Percentiles rank a stretch among this genome's conserved stretches.
These are phyloP conservation scores for Monarcha castaneiventris DNA, from an alignment of 2,113 vertebrate species.

Conservation along the genomic window DNA sequence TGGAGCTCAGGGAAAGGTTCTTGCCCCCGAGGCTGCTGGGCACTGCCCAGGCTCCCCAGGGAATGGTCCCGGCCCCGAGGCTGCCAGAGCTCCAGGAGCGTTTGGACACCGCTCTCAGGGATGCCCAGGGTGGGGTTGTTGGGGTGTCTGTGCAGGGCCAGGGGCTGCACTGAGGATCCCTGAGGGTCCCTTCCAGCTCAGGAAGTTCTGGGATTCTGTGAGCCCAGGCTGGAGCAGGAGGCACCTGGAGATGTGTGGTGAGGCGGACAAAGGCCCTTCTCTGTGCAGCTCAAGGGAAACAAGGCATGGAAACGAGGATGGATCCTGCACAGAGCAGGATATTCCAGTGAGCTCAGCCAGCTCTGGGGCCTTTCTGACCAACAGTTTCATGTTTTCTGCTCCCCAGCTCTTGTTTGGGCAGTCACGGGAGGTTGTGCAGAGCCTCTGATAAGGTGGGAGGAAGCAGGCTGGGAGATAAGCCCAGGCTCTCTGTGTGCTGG, in stretches of 20 bases:
- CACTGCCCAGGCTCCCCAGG: neutral
- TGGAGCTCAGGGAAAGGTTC: neutral
- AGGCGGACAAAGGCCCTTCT: neutral
- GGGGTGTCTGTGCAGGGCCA: neutral
- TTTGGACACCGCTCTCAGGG: neutral
- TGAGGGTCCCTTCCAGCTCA: accelerated
- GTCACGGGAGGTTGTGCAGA: neutral
- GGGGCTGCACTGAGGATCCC: neutral
- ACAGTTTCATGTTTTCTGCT: neutral
- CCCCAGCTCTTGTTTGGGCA: neutral
- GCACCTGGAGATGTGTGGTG: neutral
- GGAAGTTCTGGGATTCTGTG: neutral
- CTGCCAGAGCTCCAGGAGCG: neutral
- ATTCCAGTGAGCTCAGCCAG: neutral
- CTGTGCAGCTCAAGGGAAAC: neutral
- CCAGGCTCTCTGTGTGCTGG: neutral
- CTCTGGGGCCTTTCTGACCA: neutral
- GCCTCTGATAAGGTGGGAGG: neutral
- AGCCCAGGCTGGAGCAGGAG: neutral
- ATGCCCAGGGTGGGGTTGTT: neutral
- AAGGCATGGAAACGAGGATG: neutral
- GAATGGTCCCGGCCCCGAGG: neutral
- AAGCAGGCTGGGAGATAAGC: neutral
- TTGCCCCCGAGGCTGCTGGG: neutral
- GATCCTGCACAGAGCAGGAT: neutral